Conservation (phyloP, 1,140 invertebrate species). For the Conus betulinus region DNA sequence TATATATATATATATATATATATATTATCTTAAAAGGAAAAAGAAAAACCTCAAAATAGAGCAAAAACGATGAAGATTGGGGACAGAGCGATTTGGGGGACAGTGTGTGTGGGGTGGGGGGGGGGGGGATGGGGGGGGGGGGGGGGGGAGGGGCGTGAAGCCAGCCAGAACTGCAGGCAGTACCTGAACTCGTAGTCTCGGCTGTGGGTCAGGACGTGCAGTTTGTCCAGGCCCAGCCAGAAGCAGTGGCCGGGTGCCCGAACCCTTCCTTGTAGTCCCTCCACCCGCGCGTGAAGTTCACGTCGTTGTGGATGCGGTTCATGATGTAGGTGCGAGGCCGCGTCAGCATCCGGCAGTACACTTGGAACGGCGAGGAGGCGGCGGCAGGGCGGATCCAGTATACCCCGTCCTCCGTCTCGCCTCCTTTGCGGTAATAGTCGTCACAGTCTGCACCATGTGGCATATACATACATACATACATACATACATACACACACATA, state of each 20-base stretch:
- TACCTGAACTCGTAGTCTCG: constrained; percentile 24
- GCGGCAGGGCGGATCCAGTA: constrained; percentile 9
- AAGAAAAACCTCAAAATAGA: too few relatives aligned
- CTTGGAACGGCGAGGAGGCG: constrained; percentile 2
- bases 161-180: too few relatives aligned
- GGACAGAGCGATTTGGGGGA: neutral
- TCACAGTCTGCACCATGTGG: constrained; percentile 15
- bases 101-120: too few relatives aligned
- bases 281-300: constrained; percentile 25
- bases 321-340: constrained; percentile 35
- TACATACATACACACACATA: too few relatives aligned
- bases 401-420: neutral
- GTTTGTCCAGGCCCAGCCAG: constrained; percentile 37
- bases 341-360: constrained; percentile 19
- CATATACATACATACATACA: too few relatives aligned
- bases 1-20: too few relatives aligned
- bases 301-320: constrained; percentile 24
- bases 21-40: too few relatives aligned
- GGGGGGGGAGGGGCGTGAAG: too few relatives aligned
- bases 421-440: neutral
- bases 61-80: too few relatives aligned
- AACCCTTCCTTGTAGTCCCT: constrained; percentile 34
- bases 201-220: constrained; percentile 22
- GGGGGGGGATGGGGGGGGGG: too few relatives aligned
- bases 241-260: neutral